phyloP scores from a whole-genome alignment of 2,113 vertebrate genomes.

The Corapipo altera region DNA sequence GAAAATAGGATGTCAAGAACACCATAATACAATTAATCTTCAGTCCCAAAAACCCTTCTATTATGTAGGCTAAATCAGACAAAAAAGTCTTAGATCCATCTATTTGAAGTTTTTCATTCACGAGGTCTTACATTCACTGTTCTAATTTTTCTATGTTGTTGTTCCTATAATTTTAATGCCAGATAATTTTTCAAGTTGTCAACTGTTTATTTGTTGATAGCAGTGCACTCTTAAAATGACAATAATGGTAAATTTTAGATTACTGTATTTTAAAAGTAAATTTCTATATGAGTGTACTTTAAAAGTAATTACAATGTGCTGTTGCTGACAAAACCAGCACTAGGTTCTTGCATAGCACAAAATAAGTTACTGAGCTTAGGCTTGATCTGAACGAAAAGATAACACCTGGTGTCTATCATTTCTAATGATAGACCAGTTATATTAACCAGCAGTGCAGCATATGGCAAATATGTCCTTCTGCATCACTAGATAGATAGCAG shows the following conservation, averaged over 20 bases:
- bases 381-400: neutral
- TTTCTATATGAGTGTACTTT: neutral
- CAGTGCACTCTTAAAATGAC: neutral
- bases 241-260: neutral
- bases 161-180: constrained; percentile 18
- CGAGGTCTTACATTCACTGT: constrained; percentile 22
- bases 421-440: neutral
- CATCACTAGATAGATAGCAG: neutral
- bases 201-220: neutral
- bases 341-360: neutral
- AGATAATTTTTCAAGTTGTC: constrained; percentile 1
- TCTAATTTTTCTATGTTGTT: constrained; percentile 1
- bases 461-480: neutral
- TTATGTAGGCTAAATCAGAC: constrained; percentile 67
- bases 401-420: neutral
- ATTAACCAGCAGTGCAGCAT: neutral
- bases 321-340: neutral
- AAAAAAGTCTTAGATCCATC: constrained; percentile 52
- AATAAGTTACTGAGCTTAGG: neutral
- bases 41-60: constrained; percentile 44
- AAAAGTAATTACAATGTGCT: neutral
- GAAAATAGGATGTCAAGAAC: constrained; percentile 70
- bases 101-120: constrained; percentile 39
- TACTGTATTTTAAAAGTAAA: neutral
- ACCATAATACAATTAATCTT: constrained; percentile 71